Percentiles rank a stretch among this genome's conserved stretches.
These are phyloP conservation scores for Drosophila aldrichi DNA, from an alignment of 2,888 invertebrate genomes.

Conservation along the genomic window DNA sequence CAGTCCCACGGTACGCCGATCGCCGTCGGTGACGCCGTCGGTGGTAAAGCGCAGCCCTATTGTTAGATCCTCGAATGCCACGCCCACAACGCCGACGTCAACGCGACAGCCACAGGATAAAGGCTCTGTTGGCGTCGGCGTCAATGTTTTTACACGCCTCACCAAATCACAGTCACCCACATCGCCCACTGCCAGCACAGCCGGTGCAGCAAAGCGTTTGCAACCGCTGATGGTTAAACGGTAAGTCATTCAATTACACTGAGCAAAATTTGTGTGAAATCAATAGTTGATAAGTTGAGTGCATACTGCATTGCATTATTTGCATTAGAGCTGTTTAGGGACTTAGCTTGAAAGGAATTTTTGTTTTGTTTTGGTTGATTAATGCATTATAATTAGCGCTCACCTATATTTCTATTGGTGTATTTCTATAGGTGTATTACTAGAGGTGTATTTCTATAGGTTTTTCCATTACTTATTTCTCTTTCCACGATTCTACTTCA, in stretches of 20 bases:
- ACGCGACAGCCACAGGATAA: constrained; percentile 80
- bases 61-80: constrained; percentile 18
- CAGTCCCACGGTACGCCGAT: constrained; percentile 63
- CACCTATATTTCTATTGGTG: neutral
- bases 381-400: neutral
- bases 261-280: neutral
- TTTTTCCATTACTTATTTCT: neutral
- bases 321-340: no score
- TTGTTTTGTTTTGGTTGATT: neutral
- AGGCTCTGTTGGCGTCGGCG: constrained; percentile 62
- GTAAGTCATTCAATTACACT: constrained; percentile 65
- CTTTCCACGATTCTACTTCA: neutral
- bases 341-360: neutral
- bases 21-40: constrained; percentile 62
- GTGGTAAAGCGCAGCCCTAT: constrained; percentile 38
- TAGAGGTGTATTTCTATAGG: neutral
- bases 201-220: constrained; percentile 60
- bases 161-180: constrained; percentile 39
- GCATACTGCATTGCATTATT: neutral
- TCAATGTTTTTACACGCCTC: constrained; percentile 48
- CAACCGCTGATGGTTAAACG: constrained; percentile 71
- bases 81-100: constrained; percentile 43
- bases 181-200: constrained; percentile 62
- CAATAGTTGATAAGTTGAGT: neutral
- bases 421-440: neutral